Evolutionary conservation across 2,797 vertebrate species (phyloP).

Genomic region (Oryzias dopingdopingensis): DNA sequence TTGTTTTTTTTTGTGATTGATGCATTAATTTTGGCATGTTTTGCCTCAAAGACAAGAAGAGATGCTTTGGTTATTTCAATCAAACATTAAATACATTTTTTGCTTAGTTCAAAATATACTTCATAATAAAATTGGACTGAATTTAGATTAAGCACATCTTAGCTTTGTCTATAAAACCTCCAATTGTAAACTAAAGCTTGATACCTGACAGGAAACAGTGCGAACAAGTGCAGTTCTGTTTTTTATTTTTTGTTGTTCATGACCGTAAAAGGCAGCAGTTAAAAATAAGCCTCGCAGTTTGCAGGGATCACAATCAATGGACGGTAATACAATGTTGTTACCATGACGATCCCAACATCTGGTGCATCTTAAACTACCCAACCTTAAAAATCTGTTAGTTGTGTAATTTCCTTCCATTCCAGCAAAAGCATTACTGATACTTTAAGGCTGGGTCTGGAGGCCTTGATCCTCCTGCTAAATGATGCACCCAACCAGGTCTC

Average conservation of each 20-base stretch:
- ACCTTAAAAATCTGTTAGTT: conserved; percentile 34
- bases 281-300: conserved; percentile 10
- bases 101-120: no score
- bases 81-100: no score
- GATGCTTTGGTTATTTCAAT: no score
- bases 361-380: conserved; percentile 34
- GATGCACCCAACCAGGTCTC: conserved; percentile 51
- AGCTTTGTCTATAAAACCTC: no score
- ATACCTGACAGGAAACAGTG: no score
- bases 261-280: not conserved
- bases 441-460: conserved; percentile 45
- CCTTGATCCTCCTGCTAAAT: conserved; percentile 32
- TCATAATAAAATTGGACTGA: no score
- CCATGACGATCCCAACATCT: conserved; percentile 24
- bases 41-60: no score
- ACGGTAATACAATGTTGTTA: conserved; percentile 8
- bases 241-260: not conserved
- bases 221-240: no score
- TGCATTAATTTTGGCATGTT: no score
- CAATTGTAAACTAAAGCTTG: no score
- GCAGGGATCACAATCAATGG: conserved; percentile 1
- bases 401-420: conserved; percentile 28
- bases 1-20: no score
- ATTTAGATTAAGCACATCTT: no score
- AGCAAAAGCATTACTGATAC: conserved; percentile 37